These are phyloP conservation scores for Agapornis canus DNA, from an alignment of 2,797 vertebrate genomes.

Conservation along the genomic window DNA sequence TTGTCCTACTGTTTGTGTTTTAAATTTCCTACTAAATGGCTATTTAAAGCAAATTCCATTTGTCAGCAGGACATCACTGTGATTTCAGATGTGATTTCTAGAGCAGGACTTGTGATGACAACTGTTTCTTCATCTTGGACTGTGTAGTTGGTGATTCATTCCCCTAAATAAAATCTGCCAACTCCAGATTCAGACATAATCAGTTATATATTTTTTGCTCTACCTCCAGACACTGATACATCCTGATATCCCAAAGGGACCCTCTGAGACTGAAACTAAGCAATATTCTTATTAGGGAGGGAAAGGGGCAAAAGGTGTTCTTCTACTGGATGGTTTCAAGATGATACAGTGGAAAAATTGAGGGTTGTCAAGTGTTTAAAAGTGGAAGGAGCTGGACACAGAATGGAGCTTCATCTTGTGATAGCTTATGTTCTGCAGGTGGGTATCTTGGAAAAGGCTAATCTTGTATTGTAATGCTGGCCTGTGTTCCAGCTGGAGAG, in stretches of 20 bases:
- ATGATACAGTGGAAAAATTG: not conserved
- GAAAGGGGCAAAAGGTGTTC: not conserved
- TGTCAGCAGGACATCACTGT: not conserved
- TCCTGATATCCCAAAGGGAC: not conserved
- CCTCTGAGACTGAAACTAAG: not conserved
- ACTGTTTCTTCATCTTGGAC: not conserved
- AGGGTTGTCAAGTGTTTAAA: not conserved
- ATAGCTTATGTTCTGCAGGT: slow-evolving; percentile 29
- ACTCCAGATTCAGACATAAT: not conserved
- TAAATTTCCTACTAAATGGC: not conserved
- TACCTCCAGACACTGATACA: not conserved
- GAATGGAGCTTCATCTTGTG: not conserved
- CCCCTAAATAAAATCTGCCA: not conserved
- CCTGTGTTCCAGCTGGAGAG: not conserved
- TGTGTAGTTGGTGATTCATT: not conserved
- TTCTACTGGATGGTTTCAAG: not conserved
- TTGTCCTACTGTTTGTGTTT: not conserved
- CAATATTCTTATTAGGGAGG: not conserved
- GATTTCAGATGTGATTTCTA: not conserved
- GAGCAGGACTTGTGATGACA: not conserved
- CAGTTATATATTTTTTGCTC: not conserved
- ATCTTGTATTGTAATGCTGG: slow-evolving; percentile 19
- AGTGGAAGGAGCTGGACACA: not conserved
- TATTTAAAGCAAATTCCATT: not conserved
- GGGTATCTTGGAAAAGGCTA: slow-evolving; percentile 12